Evolutionary conservation across 2,888 invertebrate genomes (phyloP).

Genomic region (Dilophus febrilis): DNA sequence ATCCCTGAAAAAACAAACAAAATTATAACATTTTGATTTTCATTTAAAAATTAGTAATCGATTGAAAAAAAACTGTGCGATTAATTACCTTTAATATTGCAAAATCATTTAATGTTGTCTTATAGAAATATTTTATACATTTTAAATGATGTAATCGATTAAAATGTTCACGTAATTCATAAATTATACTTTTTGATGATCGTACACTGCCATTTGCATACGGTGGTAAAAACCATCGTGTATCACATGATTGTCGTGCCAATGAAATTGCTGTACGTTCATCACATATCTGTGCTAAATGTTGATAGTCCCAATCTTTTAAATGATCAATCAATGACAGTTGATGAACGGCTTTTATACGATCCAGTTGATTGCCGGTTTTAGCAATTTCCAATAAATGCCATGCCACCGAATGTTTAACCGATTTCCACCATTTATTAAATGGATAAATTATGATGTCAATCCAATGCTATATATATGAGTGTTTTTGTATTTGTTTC

Average conservation of each 20-base stretch:
- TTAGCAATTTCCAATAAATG: slow-evolving; percentile 47
- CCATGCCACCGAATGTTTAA: slow-evolving; percentile 47
- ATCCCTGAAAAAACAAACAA: neutral
- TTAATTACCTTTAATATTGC: neutral
- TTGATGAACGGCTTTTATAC: slow-evolving; percentile 44
- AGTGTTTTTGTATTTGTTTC: neutral
- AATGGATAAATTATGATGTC: slow-evolving; percentile 28
- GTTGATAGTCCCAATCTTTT: slow-evolving; percentile 48
- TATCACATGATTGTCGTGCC: slow-evolving; percentile 55
- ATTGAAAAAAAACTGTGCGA: too few species aligned
- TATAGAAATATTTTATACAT: slow-evolving; percentile 25
- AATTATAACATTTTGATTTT: too few species aligned
- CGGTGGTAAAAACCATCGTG: slow-evolving; percentile 57
- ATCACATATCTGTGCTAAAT: slow-evolving; percentile 66
- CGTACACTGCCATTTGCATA: slow-evolving; percentile 34
- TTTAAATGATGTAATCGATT: slow-evolving; percentile 18
- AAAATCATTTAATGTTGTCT: slow-evolving; percentile 13
- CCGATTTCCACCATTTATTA: slow-evolving; percentile 41
- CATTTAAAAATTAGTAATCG: too few species aligned
- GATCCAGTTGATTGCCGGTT: slow-evolving; percentile 41
- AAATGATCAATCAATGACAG: slow-evolving; percentile 48
- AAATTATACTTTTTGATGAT: slow-evolving; percentile 24
- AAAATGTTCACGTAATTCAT: slow-evolving; percentile 22
- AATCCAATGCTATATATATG: slow-evolving; percentile 22
- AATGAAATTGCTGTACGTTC: slow-evolving; percentile 57